Percentiles rank a stretch among this genome's conserved stretches.
Conservation (phyloP, 2,113 vertebrate genomes). For the Toxostoma redivivum region DNA sequence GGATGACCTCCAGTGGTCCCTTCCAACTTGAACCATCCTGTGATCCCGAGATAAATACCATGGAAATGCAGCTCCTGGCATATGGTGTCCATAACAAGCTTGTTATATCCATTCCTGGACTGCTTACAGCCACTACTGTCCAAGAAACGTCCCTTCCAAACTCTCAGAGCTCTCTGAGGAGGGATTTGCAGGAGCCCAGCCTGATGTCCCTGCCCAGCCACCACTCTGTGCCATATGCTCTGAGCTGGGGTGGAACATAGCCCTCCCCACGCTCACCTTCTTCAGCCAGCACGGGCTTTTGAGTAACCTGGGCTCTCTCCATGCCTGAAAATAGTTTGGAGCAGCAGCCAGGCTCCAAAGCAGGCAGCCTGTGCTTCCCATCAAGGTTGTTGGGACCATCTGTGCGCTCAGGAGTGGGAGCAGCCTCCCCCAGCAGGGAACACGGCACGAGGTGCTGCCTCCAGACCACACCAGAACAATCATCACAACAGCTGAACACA, state of each 20-base stretch:
- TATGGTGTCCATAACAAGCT: background rate
- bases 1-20: background rate
- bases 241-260: accelerated
- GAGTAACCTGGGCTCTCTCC: background rate
- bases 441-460: background rate
- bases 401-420: background rate
- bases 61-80: background rate
- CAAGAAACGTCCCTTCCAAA: background rate
- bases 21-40: background rate
- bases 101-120: background rate
- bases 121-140: background rate
- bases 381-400: background rate
- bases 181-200: background rate
- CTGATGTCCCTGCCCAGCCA: background rate
- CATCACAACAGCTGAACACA: too few species aligned
- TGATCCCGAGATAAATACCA: background rate
- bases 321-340: background rate
- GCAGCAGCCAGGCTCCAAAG: background rate
- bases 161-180: background rate
- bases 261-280: background rate
- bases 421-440: background rate
- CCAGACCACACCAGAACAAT: accelerated
- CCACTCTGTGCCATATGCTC: background rate
- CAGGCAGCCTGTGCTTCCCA: background rate
- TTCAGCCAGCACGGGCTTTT: background rate